phyloP scores from a whole-genome alignment of 2,113 vertebrate species.

The Poeciliopsis turrubarensis region DNA sequence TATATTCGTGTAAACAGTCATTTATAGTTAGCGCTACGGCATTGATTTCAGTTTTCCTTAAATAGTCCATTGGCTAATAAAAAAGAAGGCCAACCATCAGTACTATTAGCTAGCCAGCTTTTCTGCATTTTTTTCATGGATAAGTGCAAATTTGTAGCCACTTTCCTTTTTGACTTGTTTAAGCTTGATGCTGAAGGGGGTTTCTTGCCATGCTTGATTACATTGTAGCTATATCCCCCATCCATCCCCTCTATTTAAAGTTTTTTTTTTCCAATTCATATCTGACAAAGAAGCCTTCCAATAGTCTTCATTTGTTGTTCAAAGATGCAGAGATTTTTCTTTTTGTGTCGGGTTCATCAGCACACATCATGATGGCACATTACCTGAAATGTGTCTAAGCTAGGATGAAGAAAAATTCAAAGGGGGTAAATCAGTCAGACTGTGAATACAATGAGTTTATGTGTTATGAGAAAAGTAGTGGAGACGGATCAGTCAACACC shows the following conservation, averaged over 20 bases:
- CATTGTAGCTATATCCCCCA: too few species aligned
- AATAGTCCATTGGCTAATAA: conserved; percentile 23
- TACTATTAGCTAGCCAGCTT: neutral
- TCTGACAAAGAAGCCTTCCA: too few species aligned
- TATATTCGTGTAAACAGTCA: conserved; percentile 4
- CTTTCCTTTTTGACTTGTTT: too few species aligned
- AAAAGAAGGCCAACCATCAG: neutral
- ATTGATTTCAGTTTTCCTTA: conserved; percentile 21
- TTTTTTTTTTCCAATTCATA: too few species aligned
- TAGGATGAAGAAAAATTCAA: conserved; percentile 33
- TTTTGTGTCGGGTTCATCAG: neutral
- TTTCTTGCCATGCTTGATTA: too few species aligned
- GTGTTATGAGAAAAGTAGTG: conserved; percentile 31
- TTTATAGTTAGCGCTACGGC: conserved; percentile 4
- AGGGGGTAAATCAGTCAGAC: conserved; percentile 34
- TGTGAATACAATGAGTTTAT: conserved; percentile 40
- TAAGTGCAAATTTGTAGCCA: too few species aligned
- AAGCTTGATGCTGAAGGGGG: too few species aligned
- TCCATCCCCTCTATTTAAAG: too few species aligned
- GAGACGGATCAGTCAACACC: conserved; percentile 20
- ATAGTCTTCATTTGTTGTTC: too few species aligned
- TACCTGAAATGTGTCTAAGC: conserved; percentile 35
- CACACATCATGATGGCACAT: conserved; percentile 33
- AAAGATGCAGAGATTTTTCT: too few species aligned
- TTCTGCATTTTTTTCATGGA: too few species aligned